A percentile compares a stretch with the other conserved stretches of the same genome.
phyloP scores from a whole-genome alignment of 2,888 invertebrate genomes.

The Aphelenchoides bicaudatus region DNA sequence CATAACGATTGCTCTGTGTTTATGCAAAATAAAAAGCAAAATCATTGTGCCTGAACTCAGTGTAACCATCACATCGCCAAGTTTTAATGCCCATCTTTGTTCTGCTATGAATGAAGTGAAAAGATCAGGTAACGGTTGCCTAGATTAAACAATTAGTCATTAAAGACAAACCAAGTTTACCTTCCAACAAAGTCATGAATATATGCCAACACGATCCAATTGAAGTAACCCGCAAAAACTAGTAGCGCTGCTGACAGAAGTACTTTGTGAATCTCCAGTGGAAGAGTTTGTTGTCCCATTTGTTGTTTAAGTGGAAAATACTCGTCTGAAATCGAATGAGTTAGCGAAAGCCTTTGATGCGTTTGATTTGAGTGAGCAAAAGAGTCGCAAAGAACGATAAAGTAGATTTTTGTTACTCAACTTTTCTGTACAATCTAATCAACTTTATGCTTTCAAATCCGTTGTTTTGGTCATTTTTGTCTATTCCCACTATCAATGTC shows the following conservation, averaged over 20 bases:
- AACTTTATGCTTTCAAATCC: too few relatives aligned
- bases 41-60: constrained; percentile 33
- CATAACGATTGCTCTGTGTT: constrained; percentile 38
- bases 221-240: constrained; percentile 47
- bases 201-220: constrained; percentile 57
- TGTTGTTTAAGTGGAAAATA: constrained; percentile 22
- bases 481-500: too few relatives aligned
- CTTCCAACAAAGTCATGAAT: constrained; percentile 58
- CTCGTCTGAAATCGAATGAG: constrained; percentile 26
- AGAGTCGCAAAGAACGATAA: too few relatives aligned
- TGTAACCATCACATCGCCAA: constrained; percentile 45
- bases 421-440: too few relatives aligned
- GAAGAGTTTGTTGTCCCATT: constrained; percentile 27
- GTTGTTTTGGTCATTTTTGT: too few relatives aligned
- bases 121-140: constrained; percentile 36
- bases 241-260: constrained; percentile 45
- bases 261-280: constrained; percentile 41
- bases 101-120: constrained; percentile 34
- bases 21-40: constrained; percentile 38
- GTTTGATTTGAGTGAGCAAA: not conserved
- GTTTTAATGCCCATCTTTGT: constrained; percentile 41
- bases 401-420: not conserved
- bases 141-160: constrained; percentile 22
- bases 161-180: constrained; percentile 28
- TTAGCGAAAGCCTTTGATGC: not conserved